Evolutionary conservation across 2,113 vertebrate species (phyloP), one percentile per base, ranked within the genome.

Genomic region (Sinocyclocheilus rhinocerous): DNA sequence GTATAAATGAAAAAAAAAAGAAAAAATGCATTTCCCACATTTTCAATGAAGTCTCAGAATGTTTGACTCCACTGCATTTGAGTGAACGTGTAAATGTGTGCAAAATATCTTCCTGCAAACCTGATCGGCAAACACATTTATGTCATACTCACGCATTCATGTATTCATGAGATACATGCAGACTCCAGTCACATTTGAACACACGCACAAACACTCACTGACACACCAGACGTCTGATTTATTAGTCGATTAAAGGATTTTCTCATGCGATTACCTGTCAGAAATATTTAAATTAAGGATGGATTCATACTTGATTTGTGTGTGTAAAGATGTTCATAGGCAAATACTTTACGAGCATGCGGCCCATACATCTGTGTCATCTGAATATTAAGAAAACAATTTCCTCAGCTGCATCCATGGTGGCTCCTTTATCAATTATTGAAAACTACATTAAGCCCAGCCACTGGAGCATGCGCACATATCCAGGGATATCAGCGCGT

Each of bases 251-350:
- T 94, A 95, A 90, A 83, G 88, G 93, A 94, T 93, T 89, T 91
- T 89, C 92, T 94, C 89, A 88, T 92, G 92, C 94, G 92, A 95
- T 94, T 86, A 90, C 93, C 92, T 91, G 93, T 95, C 94, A 94
- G 85, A 88, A 91, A 65, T 69, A 91, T 94, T 94, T 91, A 92
- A 95, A 95, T 96, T 92, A 93, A 83, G 91, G 89, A 91, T 90
- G 90, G 88, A 93, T 92, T 93, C 83, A 89, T 89, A 88, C 82
- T 93, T 94, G 94, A 95, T 95, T 94, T 95, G 95, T 91, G 93
- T 93, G 93, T 84, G 92, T 87, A 90, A 93, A 85, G 91, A 93
- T 92, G 92, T 95, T 87, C 90, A 75, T 0, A 55, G 86, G 78
- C 89, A 94, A 93, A 95, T 87, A 76, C 89, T 95, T 91, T 92